A percentile compares a stretch with the other conserved stretches of the same genome.
These are phyloP conservation scores for Leucania comma DNA, from an alignment of 2,888 invertebrate genomes.

Conservation along the genomic window DNA sequence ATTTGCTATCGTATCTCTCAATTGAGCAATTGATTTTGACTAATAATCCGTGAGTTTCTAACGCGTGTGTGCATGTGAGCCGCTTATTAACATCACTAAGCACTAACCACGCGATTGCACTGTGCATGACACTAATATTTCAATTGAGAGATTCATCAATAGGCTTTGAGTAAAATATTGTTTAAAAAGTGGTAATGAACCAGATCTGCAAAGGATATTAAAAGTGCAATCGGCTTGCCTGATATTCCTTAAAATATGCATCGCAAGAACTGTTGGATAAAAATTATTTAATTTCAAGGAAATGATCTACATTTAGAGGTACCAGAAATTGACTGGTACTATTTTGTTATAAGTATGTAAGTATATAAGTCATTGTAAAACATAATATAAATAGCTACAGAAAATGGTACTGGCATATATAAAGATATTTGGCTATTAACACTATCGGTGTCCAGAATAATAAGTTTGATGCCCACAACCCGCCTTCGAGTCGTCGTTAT, in stretches of 20 bases:
- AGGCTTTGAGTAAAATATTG: neutral
- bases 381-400: constrained; percentile 30
- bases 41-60: constrained; percentile 48
- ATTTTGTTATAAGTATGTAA: constrained; percentile 32
- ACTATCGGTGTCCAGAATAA: too few species aligned
- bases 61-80: constrained; percentile 54
- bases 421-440: constrained; percentile 6
- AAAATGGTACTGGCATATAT: constrained; percentile 29
- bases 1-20: constrained; percentile 38
- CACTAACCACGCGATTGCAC: constrained; percentile 65
- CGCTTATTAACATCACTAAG: constrained; percentile 66
- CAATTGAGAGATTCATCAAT: constrained; percentile 37
- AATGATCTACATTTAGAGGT: constrained; percentile 11
- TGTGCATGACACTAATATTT: constrained; percentile 66
- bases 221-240: constrained; percentile 17
- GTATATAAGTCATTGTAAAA: constrained; percentile 50
- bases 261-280: constrained; percentile 5
- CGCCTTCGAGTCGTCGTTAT: too few species aligned
- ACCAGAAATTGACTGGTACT: constrained; percentile 36
- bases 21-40: constrained; percentile 40
- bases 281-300: constrained; percentile 7
- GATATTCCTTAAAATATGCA: constrained; percentile 7
- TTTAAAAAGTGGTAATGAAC: constrained; percentile 16
- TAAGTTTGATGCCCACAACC: too few species aligned
- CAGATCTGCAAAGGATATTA: constrained; percentile 44